These are phyloP conservation scores for Manduca sexta DNA, from an alignment of 1,140 invertebrate species.

Conservation along the genomic window DNA sequence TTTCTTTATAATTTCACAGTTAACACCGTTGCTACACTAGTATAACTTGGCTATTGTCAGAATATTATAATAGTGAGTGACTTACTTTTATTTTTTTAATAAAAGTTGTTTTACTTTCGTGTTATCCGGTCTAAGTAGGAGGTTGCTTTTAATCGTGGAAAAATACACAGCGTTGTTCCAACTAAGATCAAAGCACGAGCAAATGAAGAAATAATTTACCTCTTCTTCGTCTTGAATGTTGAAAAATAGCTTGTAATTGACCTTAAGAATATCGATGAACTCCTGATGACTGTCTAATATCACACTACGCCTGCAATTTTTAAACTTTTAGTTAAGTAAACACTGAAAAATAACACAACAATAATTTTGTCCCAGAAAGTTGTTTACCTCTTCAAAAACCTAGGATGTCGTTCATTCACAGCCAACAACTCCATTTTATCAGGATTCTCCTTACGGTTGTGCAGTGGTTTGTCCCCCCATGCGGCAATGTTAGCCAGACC, in stretches of 20 bases:
- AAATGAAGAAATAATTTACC: slow-evolving; percentile 30
- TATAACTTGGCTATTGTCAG: no score
- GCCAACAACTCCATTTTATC: slow-evolving; percentile 59
- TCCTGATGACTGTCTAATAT: slow-evolving; percentile 48
- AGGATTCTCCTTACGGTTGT: slow-evolving; percentile 70
- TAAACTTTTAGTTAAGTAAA: slow-evolving; percentile 3
- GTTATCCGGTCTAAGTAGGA: no score
- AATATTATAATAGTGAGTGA: no score
- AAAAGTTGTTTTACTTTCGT: no score
- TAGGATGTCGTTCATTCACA: slow-evolving; percentile 49
- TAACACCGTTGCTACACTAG: no score
- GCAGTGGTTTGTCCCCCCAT: slow-evolving; percentile 82
- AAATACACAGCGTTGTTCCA: no score
- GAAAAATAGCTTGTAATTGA: slow-evolving; percentile 62
- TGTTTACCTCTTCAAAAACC: slow-evolving; percentile 38
- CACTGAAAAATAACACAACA: not conserved
- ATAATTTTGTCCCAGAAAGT: no score
- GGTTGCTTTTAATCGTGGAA: no score
- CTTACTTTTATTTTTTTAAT: no score
- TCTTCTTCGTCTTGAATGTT: slow-evolving; percentile 59
- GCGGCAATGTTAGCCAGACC: slow-evolving; percentile 75
- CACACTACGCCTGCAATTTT: slow-evolving; percentile 34
- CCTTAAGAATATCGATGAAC: slow-evolving; percentile 40
- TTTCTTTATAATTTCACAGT: no score
- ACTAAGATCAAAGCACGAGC: no score